Evolutionary conservation across 2,888 invertebrate genomes (phyloP).

Genomic region (Stomorhina lunata): DNA sequence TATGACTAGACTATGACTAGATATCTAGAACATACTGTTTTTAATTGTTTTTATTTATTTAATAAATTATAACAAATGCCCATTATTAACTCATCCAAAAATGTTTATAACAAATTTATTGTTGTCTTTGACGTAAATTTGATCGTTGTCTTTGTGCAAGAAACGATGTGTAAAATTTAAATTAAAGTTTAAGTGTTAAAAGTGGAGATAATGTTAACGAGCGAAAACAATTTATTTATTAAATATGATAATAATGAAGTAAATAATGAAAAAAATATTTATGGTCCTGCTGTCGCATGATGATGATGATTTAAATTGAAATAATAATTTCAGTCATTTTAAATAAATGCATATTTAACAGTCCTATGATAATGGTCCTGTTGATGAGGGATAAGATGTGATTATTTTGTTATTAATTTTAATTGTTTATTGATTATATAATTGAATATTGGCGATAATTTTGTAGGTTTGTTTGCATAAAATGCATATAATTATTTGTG

Average conservation of each 20-base stretch:
- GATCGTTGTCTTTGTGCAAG: background rate
- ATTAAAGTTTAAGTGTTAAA: constrained; percentile 46
- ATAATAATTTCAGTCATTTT: too few relatives aligned
- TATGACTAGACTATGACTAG: too few relatives aligned
- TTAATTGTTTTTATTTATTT: background rate
- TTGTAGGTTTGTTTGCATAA: background rate
- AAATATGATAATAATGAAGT: constrained; percentile 32
- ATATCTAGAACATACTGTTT: background rate
- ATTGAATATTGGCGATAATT: constrained; percentile 27
- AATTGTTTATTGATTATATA: constrained; percentile 53
- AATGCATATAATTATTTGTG: background rate
- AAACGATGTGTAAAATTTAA: constrained; percentile 40
- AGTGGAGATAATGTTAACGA: constrained; percentile 14
- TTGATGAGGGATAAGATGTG: background rate
- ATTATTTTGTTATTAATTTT: constrained; percentile 55
- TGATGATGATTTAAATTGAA: background rate
- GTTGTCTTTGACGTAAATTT: constrained; percentile 39
- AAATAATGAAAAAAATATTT: constrained; percentile 12
- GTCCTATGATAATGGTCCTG: background rate
- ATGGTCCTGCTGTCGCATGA: background rate
- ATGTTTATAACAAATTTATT: constrained; percentile 29
- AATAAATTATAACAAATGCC: background rate
- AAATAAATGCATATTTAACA: too few relatives aligned
- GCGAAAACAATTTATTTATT: constrained; percentile 25
- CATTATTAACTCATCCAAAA: background rate